phyloP scores from a whole-genome alignment of 2,888 invertebrate species.

The Hermaeophaga mercurialis region DNA sequence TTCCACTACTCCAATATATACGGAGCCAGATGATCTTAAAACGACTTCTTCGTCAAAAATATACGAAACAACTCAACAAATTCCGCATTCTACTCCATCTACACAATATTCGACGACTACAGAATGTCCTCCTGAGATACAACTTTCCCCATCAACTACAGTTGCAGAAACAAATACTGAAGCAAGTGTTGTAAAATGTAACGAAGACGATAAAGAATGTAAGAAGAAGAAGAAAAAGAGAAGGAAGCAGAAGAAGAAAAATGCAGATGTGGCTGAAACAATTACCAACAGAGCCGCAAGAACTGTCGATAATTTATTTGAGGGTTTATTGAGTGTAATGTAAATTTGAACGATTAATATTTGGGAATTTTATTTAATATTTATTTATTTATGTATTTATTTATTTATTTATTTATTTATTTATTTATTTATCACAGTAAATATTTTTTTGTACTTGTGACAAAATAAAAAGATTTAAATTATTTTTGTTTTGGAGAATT shows the following conservation, averaged over 20 bases:
- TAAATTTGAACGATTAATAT: too few relatives aligned
- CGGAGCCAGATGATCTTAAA: too few relatives aligned
- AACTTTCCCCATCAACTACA: neutral
- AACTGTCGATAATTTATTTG: slow-evolving; percentile 4
- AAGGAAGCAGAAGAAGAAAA: slow-evolving; percentile 12
- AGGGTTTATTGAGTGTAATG: slow-evolving; percentile 19
- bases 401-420: too few relatives aligned
- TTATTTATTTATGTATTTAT: slow-evolving; percentile 5
- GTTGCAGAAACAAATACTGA: neutral
- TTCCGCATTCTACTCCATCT: too few relatives aligned
- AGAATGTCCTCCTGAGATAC: neutral
- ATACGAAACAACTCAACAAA: neutral
- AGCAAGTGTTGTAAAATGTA: neutral
- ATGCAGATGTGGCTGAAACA: neutral
- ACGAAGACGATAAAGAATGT: neutral
- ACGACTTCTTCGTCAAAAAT: neutral
- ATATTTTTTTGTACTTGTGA: too few relatives aligned
- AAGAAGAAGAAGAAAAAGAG: slow-evolving; percentile 11
- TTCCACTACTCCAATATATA: neutral
- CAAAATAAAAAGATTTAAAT: too few relatives aligned
- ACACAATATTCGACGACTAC: neutral
- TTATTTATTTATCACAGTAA: too few relatives aligned
- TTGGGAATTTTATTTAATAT: neutral
- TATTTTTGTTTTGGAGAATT: too few relatives aligned
- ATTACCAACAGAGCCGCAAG: neutral